Evolutionary conservation across 2,113 vertebrate genomes (phyloP).

Genomic region (Orcinus orca): DNA sequence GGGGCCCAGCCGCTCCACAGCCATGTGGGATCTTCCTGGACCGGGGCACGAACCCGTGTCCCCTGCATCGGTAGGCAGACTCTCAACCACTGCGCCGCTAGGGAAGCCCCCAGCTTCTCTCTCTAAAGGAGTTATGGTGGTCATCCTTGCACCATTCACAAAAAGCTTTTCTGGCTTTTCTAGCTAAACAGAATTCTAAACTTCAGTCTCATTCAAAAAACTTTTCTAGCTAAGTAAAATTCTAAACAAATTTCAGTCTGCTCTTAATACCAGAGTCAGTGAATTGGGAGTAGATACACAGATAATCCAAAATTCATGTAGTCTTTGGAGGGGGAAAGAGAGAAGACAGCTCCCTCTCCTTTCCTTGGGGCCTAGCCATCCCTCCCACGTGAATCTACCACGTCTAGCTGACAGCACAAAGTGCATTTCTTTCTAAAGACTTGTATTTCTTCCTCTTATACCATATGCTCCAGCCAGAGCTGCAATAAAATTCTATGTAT

Average conservation of each 20-base stretch:
- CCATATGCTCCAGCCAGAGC: neutral
- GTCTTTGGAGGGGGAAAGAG: neutral
- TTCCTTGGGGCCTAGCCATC: neutral
- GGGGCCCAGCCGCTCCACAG: too few relatives aligned
- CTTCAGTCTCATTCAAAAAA: neutral
- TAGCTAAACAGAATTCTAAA: neutral
- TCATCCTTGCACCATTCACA: neutral
- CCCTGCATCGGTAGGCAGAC: too few relatives aligned
- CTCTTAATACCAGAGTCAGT: neutral
- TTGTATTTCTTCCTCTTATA: neutral
- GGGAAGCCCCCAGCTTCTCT: neutral
- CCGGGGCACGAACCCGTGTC: too few relatives aligned
- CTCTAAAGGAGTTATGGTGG: neutral
- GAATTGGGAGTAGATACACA: neutral
- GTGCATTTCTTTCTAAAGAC: neutral
- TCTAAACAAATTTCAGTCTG: neutral
- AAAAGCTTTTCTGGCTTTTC: neutral
- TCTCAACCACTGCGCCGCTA: too few relatives aligned
- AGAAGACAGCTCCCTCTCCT: neutral
- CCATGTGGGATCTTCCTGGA: too few relatives aligned
- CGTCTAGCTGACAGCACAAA: neutral
- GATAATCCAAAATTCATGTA: neutral
- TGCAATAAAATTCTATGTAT: neutral
- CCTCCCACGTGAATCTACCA: neutral
- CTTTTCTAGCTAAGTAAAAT: neutral